These are phyloP conservation scores for Anthophora plumipes DNA, from an alignment of 2,888 invertebrate species.

Conservation along the genomic window DNA sequence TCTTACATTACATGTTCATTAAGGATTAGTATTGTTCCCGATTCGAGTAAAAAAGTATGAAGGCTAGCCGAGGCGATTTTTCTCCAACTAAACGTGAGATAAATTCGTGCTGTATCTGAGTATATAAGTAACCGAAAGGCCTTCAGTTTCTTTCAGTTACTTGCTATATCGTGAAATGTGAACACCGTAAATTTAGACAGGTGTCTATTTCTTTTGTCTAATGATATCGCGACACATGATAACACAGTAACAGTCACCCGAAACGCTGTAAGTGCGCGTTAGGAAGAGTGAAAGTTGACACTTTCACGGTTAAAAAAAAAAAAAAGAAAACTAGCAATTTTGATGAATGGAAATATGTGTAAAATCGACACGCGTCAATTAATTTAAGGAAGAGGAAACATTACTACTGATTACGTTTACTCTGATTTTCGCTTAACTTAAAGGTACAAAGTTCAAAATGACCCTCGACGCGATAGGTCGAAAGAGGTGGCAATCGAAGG, in stretches of 20 bases:
- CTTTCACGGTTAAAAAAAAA: conserved; percentile 41
- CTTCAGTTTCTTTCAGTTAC: conserved; percentile 61
- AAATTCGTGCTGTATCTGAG: conserved; percentile 41
- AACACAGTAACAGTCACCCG: not conserved
- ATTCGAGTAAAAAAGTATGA: conserved; percentile 65
- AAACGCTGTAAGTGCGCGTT: not conserved
- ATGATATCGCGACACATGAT: not conserved
- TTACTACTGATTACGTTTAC: not conserved
- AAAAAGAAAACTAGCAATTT: conserved; percentile 23
- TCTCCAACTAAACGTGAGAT: conserved; percentile 44
- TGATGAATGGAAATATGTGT: not conserved
- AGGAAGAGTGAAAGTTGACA: conserved; percentile 56
- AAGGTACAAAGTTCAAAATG: conserved; percentile 50
- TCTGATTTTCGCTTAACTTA: not conserved
- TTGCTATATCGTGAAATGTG: conserved; percentile 22
- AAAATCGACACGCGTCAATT: not conserved
- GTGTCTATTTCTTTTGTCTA: not conserved
- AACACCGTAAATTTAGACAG: conserved; percentile 19
- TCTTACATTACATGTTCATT: not conserved
- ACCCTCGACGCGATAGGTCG: conserved; percentile 57
- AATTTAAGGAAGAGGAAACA: not conserved
- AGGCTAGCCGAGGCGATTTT: conserved; percentile 69
- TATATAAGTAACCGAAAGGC: conserved; percentile 60
- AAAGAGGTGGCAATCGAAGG: conserved; percentile 59
- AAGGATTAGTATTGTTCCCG: conserved; percentile 26